Evolutionary conservation across 2,888 invertebrate genomes (phyloP), one percentile per base, ranked within the genome.

Genomic region (Phlogophora meticulosa): DNA sequence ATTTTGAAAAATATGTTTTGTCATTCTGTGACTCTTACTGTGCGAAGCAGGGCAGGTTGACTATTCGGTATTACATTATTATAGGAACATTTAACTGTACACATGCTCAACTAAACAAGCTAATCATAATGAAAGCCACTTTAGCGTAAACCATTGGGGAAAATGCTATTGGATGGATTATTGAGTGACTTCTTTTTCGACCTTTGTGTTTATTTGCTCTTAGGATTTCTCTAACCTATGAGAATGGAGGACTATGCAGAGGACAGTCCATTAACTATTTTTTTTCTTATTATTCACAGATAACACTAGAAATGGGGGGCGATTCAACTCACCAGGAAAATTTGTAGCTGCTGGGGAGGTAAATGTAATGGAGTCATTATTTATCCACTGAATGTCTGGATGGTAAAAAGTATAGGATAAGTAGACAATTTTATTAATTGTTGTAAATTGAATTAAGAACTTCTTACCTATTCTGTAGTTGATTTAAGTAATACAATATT

Each of bases 331-430:
- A 1, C 84, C 92, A 0, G 91, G 91, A 17, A 88, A 89, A 53
- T 94, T 93, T 73, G 88, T 91, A 17, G 42, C 91, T 13, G 85
- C 87, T 2, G 85, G 80, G 69, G 88, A 90, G 88, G 93, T 94
- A 85, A 84, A 65, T 79, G 62, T 36, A 32, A 11, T 15, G 15
- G n/a, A 42, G 49, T 38, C 49, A 1, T 51, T 53, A 52, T 57
- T 58, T 9, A 48, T 36, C n/a, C 15, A 42, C 32, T 49, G 32
- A 74, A 28, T 7, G 32, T 60, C 48, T 15, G 66, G 17, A 75
- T 24, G 43, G 32, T 65, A 51, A 22, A 48, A 70, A 49, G 17
- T 40, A 48, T 17, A 68, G 68, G 53, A 40, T 32, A 24, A 68
- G 32, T 69, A 53, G 55, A 40, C 4, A 1, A 24, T 64, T 40